phyloP scores from a whole-genome alignment of 1,140 invertebrate species.

The Potamilus streckersoni region DNA sequence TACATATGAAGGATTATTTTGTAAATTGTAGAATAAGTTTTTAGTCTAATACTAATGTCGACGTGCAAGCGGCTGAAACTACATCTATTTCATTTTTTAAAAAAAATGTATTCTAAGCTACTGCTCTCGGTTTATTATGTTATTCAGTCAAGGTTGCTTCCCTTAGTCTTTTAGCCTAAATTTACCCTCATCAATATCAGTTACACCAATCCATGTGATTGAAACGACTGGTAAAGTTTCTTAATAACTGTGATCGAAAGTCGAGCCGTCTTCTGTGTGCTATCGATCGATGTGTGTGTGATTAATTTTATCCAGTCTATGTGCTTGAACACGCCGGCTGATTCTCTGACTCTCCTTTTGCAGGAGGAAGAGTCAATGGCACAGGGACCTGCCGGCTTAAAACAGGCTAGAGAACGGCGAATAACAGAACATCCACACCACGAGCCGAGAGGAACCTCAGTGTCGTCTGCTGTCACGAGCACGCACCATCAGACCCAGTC shows the following conservation, averaged over 20 bases:
- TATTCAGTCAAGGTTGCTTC: no score
- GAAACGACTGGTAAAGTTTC: constrained; percentile 29
- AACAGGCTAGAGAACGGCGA: constrained; percentile 31
- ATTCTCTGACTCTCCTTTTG: constrained; percentile 29
- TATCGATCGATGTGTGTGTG: constrained; percentile 44
- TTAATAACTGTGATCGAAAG: constrained; percentile 27
- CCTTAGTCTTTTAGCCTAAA: no score
- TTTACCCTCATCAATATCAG: constrained; percentile 18
- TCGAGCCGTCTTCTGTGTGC: constrained; percentile 32
- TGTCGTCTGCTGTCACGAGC: no score
- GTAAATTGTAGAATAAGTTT: no score
- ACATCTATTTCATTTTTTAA: no score
- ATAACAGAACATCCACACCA: constrained; percentile 12
- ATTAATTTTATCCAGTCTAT: constrained; percentile 47
- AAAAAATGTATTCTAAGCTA: no score
- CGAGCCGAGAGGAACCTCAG: no score
- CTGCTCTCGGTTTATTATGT: no score
- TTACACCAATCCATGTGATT: constrained; percentile 15
- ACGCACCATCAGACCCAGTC: no score
- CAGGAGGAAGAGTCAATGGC: constrained; percentile 59
- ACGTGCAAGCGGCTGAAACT: no score
- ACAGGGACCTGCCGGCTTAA: constrained; percentile 50
- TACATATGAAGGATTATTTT: no score
- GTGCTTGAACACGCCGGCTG: constrained; percentile 25
- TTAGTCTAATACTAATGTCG: no score